Base-by-base conservation (phyloP, 2,797 vertebrate genomes). In the Pipistrellus nathusii region DNA sequence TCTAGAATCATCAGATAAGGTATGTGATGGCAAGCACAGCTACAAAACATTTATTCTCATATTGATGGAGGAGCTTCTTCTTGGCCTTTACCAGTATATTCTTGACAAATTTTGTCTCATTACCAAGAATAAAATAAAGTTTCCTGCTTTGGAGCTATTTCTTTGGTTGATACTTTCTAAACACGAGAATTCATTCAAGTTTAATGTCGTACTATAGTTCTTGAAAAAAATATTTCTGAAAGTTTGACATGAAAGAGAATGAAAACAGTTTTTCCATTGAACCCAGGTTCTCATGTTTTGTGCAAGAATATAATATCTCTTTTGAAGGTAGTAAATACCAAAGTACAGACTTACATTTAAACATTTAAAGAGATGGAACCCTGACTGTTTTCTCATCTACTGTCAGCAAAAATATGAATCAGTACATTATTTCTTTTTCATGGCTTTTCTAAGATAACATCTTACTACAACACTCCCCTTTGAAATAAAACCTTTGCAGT, bases 191-290 rank as follows among this genome's bases (percentile, higher is more conserved):
- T 80, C 38, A 66, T 88, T 41, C 6, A 90, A 81, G 44, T 55
- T 90, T 72, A 73, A 41, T 12, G 1, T 73, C 14, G 0, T 20
- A 71, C 25, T 44, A 3, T 84, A 57, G 51, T 89, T 9, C 32
- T 95, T 87, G 55, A 27, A 69, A 94, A 93, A 85, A 64, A 62
- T 81, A 92, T 84, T 85, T 86, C 46, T 83, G 35, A 71, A 88
- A 88, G 32, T 85, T 93, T 87, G 55, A 71, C 35, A 57, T 35
- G 68, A 91, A 2, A 88, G 32, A 73, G 64, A 62, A 3, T n/a
- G 35, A 66, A 89, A 75, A 72, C 51, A 68, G 18, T 25, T 48
- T 95, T 95, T 68, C 48, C 27, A 48, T 1, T 71, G 46, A 93
- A 12, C 17, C 17, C 23, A n/a, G 30, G 20, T 85, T 95, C 71